Base-by-base conservation (phyloP, 2,113 vertebrate species). In the Sebastes fasciatus region DNA sequence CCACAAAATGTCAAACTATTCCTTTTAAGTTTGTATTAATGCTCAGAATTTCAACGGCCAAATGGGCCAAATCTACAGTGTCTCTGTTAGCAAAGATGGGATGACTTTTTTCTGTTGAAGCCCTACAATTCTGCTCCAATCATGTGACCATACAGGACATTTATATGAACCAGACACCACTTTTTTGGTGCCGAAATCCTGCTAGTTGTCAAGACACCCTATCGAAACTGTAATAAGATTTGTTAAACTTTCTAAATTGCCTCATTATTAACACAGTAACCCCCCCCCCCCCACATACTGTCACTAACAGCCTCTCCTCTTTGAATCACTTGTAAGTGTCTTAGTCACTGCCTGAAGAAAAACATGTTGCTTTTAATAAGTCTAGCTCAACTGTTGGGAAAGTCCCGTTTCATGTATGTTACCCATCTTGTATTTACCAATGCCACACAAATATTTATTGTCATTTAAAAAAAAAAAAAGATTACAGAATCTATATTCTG, bases 401-500 rank as follows among this genome's bases (percentile, higher is more conserved):
- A 5, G 5, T 48, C 62, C 60, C 16, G n/a, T 69, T 71, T 69
- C 45, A 82, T 69, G 65, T 60, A 26, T 54, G 51, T 84, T 85
- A 45, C 10, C 48, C 42, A 54, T 71, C 23, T 69, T 79, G 54
- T 85, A 80, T 87, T 89, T 77, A 58, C 87, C 10, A 54, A 58
- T 76, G 14, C 75, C 61, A 86, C 60, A 74, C 1, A 11, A 74
- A 82, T 93, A 91, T 91, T 92, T 93, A 92, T 85, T 89, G 82
- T 86, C 54, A 40, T 57, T 77, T 21, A 11, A 68, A 74, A 66
- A 55, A 23, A 58, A 55, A 77, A 71, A 49, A 26, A 63, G n/a
- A 81, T 76, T 89, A 78, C 80, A 88, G 78, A 87, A 70, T 86
- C 79, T 86, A 77, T 86, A 82, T 86, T 88, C 67, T 70, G 63